Evolutionary conservation across 2,888 invertebrate genomes (phyloP), one percentile per base, ranked within the genome.

Genomic region (Acronicta alni): DNA sequence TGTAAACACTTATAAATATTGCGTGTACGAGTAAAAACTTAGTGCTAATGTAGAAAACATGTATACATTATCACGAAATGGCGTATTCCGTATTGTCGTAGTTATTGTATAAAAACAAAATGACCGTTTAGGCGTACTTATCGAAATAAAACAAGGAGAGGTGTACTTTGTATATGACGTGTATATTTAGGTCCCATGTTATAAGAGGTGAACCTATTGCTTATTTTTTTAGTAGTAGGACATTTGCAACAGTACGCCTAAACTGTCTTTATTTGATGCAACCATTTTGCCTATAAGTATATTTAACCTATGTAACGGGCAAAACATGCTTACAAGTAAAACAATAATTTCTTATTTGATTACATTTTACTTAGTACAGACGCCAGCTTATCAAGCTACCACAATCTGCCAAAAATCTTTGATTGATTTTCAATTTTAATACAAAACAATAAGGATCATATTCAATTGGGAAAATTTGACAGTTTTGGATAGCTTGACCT

Each of bases 21-120:
- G 26, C 32, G 35, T 52, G 53, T 37, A 59, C n/a, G n/a, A 43
- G 32, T 61, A 68, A 68, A 62, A 66, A 65, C 61, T 15, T 15
- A 44, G 54, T 67, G 62, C 47, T 47, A 17, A 30, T 35, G 12
- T 23, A 47, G 23, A 47, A 48, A 39, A 26, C 7, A 23, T 10
- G 30, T 12, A 12, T 4, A 14, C 3, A 46, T 57, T 37, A 45
- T 62, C 45, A 46, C 20, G 41, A 9, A 30, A 12, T 16, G 14
- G 23, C 59, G 45, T 60, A 66, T 55, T 65, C 16, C 43, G 42
- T 37, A 26, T 17, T 26, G 16, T 30, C 20, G 37, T 47, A 48
- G 43, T 51, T n/a, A n/a, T 30, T 35, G 5, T 35, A 35, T 1
- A 14, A 35, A 5, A 35, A 30, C 12, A 3, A 2, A 23, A 5